Percentiles rank a stretch among this genome's conserved stretches.
phyloP scores from a whole-genome alignment of 2,888 invertebrate genomes.

The Scaptodrosophila latifasciaeformis region DNA sequence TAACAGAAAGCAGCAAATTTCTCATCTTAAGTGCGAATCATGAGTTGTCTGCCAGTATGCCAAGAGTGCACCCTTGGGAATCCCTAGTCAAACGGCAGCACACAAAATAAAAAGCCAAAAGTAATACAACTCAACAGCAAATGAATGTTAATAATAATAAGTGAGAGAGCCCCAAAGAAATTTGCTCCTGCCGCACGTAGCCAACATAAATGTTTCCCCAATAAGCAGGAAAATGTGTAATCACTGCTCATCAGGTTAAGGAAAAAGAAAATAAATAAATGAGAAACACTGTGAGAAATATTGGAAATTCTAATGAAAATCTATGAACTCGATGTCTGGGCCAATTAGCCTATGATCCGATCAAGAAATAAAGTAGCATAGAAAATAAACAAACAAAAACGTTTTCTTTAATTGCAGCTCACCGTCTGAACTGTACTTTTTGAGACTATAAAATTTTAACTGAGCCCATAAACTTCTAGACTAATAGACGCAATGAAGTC shows the following conservation, averaged over 20 bases:
- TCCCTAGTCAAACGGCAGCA: conserved; percentile 25
- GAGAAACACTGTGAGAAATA: conserved; percentile 34
- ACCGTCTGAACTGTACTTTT: conserved; percentile 12
- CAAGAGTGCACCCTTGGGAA: conserved; percentile 64
- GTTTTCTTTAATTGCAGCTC: neutral
- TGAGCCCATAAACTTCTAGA: conserved; percentile 43
- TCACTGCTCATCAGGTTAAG: conserved; percentile 65
- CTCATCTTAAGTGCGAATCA: conserved; percentile 34
- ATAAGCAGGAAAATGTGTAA: conserved; percentile 48
- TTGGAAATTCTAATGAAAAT: too few species aligned
- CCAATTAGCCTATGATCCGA: too few species aligned
- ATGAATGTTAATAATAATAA: too few species aligned
- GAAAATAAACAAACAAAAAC: too few species aligned
- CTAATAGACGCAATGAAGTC: conserved; percentile 56
- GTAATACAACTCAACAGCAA: neutral
- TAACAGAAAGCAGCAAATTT: conserved; percentile 6
- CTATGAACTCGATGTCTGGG: too few species aligned
- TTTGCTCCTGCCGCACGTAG: conserved; percentile 39
- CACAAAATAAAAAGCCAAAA: neutral
- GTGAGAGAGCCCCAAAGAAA: neutral
- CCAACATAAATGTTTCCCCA: conserved; percentile 31
- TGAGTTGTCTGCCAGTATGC: conserved; percentile 44
- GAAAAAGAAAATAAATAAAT: too few species aligned
- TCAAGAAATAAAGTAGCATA: too few species aligned
- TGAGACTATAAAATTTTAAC: conserved; percentile 61